Percentiles rank a stretch among this genome's conserved stretches.
Conservation (phyloP, 2,797 vertebrate genomes). For the Scleropages formosus region DNA sequence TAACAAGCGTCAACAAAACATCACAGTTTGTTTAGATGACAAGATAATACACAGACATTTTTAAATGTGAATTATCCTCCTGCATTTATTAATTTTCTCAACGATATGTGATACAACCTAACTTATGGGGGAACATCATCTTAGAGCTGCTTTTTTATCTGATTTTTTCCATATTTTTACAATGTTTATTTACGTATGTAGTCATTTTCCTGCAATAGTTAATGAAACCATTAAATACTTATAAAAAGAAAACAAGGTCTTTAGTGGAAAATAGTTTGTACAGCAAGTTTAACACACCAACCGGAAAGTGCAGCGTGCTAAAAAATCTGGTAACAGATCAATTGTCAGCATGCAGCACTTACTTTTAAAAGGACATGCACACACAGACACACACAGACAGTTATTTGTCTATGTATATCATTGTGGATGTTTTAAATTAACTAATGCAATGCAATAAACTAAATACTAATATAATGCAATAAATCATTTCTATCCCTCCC, state of each 20-base stretch:
- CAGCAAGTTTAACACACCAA: background rate
- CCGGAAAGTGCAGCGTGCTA: background rate
- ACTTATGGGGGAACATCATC: background rate
- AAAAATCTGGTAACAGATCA: constrained; percentile 6
- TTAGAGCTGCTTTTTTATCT: background rate
- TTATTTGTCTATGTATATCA: background rate
- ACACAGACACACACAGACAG: constrained; percentile 22
- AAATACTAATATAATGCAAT: too few species aligned
- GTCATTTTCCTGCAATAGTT: background rate
- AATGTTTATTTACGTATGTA: too few species aligned
- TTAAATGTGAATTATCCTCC: background rate
- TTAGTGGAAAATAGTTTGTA: background rate
- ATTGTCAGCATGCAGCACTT: constrained; percentile 2
- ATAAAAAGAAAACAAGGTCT: background rate
- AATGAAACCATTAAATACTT: constrained; percentile 7
- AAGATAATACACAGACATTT: background rate
- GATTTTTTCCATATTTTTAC: background rate
- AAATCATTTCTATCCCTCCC: too few species aligned
- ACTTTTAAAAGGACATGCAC: background rate
- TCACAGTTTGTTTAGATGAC: background rate
- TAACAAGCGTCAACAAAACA: background rate
- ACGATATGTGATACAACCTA: background rate
- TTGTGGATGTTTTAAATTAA: too few species aligned
- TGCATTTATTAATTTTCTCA: background rate
- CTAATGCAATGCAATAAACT: too few species aligned